Conservation (phyloP, 2,113 vertebrate species). For the Eretmochelys imbricata region DNA sequence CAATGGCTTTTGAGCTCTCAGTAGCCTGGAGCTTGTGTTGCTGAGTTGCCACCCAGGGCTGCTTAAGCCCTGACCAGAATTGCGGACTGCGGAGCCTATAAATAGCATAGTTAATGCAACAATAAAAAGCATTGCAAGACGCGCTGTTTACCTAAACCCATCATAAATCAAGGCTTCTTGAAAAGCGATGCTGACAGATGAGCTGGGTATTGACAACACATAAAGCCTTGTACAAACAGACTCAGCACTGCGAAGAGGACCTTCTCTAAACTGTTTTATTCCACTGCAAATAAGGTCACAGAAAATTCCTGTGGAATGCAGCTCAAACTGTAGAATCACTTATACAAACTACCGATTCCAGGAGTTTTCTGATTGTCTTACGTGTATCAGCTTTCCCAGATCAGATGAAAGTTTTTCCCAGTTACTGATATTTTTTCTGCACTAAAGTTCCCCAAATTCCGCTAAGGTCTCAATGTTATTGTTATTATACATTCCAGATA, state of each 20-base stretch:
- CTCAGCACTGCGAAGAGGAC: not conserved
- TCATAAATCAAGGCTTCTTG: slow-evolving; percentile 22
- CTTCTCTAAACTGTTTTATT: slow-evolving; percentile 2
- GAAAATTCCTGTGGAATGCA: not conserved
- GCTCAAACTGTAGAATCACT: not conserved
- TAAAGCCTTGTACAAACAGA: slow-evolving; percentile 5
- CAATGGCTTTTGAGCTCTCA: not conserved
- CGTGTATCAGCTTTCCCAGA: not conserved
- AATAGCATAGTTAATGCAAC: slow-evolving; percentile 30
- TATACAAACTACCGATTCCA: not conserved
- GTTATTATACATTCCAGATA: slow-evolving; percentile 21
- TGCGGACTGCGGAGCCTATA: not conserved
- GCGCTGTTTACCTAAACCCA: slow-evolving; percentile 37
- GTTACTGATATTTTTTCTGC: slow-evolving; percentile 11
- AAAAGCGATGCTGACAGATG: slow-evolving; percentile 41
- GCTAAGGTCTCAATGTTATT: not conserved
- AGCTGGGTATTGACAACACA: not conserved
- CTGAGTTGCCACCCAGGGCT: not conserved
- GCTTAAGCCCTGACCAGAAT: slow-evolving; percentile 15
- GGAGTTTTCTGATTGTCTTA: not conserved
- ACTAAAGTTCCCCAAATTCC: slow-evolving; percentile 25
- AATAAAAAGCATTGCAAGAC: slow-evolving; percentile 27
- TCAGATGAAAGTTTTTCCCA: not conserved
- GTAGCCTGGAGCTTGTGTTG: not conserved
- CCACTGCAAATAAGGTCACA: not conserved